Conservation (phyloP, 2,888 invertebrate genomes). For the Hypercompe scribonia region DNA sequence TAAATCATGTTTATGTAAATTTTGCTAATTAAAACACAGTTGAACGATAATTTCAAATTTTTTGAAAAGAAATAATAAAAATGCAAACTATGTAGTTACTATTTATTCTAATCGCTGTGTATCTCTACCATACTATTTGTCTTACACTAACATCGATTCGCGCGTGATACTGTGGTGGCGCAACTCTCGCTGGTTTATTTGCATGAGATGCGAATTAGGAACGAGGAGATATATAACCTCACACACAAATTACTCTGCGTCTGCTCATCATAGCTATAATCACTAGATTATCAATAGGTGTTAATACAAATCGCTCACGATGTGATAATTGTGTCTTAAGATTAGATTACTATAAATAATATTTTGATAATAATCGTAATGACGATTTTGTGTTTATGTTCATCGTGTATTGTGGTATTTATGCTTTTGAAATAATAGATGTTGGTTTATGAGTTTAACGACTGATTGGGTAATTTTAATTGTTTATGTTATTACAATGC, state of each 20-base stretch:
- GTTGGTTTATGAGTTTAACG: not conserved
- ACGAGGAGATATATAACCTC: conserved; percentile 65
- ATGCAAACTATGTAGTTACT: not conserved
- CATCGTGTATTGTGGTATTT: conserved; percentile 5
- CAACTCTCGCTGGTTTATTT: conserved; percentile 53
- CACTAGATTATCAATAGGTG: conserved; percentile 41
- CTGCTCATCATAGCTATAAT: conserved; percentile 52
- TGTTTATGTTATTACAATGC: not conserved
- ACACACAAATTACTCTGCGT: conserved; percentile 43
- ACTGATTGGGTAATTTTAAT: not conserved
- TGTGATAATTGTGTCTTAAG: conserved; percentile 25
- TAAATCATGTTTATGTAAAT: too few relatives aligned
- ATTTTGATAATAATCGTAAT: conserved; percentile 28
- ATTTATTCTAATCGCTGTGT: too few relatives aligned
- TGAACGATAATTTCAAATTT: not conserved
- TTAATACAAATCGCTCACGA: conserved; percentile 56
- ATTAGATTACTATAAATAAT: conserved; percentile 27
- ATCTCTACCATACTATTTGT: conserved; percentile 5
- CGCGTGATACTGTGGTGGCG: conserved; percentile 62
- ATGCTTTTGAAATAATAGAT: conserved; percentile 7
- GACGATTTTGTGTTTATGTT: conserved; percentile 22
- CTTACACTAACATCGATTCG: conserved; percentile 12
- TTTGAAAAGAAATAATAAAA: not conserved
- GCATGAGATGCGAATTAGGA: conserved; percentile 73
- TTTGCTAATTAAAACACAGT: too few relatives aligned